phyloP scores from a whole-genome alignment of 2,888 invertebrate species.

The Epistrophe grossulariae region DNA sequence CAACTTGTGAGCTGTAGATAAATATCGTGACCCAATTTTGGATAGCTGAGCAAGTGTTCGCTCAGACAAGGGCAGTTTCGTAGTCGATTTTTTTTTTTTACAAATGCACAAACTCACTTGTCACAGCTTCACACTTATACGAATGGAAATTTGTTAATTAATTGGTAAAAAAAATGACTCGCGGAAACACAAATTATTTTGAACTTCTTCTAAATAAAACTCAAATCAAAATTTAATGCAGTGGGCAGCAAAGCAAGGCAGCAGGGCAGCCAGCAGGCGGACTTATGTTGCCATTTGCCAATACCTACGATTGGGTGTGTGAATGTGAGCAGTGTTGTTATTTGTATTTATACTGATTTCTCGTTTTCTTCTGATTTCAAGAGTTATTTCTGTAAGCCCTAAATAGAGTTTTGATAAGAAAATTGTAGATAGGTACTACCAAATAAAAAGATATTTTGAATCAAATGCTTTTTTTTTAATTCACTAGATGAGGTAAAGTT shows the following conservation, averaged over 20 bases:
- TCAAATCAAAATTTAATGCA: constrained; percentile 73
- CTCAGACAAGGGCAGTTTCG: constrained; percentile 58
- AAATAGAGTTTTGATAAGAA: too few species aligned
- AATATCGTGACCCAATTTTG: constrained; percentile 78
- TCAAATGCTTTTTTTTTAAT: too few species aligned
- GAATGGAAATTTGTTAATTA: constrained; percentile 49
- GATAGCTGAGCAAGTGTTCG: constrained; percentile 77
- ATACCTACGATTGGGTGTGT: constrained; percentile 74
- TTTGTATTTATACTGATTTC: background rate
- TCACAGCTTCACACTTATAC: constrained; percentile 51
- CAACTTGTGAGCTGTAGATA: constrained; percentile 74
- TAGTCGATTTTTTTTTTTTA: constrained; percentile 65
- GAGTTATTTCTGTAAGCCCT: too few species aligned
- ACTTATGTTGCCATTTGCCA: constrained; percentile 76
- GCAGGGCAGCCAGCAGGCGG: constrained; percentile 59
- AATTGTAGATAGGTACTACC: too few species aligned
- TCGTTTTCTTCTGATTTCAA: background rate
- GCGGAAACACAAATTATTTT: constrained; percentile 62
- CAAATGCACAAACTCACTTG: constrained; percentile 75
- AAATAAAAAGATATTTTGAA: too few species aligned
- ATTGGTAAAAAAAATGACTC: constrained; percentile 50
- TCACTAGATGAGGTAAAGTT: too few species aligned
- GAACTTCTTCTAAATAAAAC: constrained; percentile 57
- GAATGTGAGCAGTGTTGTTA: constrained; percentile 39
- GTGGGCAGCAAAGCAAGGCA: constrained; percentile 65